These are phyloP conservation scores for Chiloscyllium plagiosum DNA, from an alignment of 2,113 vertebrate genomes.

Conservation along the genomic window DNA sequence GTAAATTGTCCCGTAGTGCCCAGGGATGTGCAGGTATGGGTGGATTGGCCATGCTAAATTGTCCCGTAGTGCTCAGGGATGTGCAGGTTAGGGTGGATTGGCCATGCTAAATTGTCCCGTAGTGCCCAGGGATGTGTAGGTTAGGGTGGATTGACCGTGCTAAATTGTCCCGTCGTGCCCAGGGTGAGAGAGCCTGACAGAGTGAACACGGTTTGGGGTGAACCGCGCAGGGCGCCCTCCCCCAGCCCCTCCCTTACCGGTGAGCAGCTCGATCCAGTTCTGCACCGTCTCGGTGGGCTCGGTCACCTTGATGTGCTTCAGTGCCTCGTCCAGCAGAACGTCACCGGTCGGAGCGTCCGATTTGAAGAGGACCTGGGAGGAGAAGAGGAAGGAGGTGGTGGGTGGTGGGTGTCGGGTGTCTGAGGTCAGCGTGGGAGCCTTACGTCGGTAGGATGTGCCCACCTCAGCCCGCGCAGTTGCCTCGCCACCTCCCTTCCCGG, in stretches of 20 bases:
- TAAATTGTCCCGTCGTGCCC: no score
- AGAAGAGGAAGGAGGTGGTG: not conserved
- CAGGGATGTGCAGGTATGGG: no score
- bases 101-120: no score
- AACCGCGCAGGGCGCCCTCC: accelerated
- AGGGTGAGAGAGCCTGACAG: no score
- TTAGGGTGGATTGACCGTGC: no score
- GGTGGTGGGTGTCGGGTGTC: not conserved
- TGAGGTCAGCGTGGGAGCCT: not conserved
- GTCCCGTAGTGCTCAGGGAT: no score
- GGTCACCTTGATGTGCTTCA: slow-evolving; percentile 70
- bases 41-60: no score
- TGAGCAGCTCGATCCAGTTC: slow-evolving; percentile 77
- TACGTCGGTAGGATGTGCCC: not conserved
- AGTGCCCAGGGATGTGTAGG: no score
- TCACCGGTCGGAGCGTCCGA: slow-evolving; percentile 66
- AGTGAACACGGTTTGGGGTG: not conserved
- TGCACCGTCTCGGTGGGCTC: slow-evolving; percentile 62
- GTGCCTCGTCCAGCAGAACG: slow-evolving; percentile 68
- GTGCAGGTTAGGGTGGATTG: no score
- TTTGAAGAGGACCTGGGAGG: slow-evolving; percentile 62
- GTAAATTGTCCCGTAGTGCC: no score
- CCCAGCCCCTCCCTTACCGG: slow-evolving; percentile 51
- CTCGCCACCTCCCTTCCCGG: not conserved
- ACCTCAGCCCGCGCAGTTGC: not conserved